Evolutionary conservation across 2,888 invertebrate species (phyloP), one percentile per base, ranked within the genome.

Genomic region (Aspidiotus rigidus): DNA sequence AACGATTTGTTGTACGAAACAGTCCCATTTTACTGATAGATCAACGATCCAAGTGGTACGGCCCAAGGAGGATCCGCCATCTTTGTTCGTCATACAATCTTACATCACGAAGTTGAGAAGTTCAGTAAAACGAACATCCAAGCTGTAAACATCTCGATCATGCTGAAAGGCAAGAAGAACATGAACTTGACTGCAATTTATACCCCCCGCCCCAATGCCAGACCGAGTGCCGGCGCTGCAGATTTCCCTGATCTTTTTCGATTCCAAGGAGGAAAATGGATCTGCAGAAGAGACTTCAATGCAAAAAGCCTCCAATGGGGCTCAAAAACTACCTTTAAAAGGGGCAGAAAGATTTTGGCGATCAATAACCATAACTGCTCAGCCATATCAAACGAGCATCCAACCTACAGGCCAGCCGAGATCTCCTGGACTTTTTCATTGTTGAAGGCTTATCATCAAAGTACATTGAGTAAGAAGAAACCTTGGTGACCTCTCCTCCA

Each of bases 321-420:
- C 3, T 42, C 61, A 6, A 53, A 41, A 10, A 49, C 53, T 11
- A 60, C n/a, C 7, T 60, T 54, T n/a, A 49, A 44, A 42, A 69
- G 62, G 54, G 62, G 62, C 6, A 59, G 8, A 56, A 7, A 11
- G 11, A 2, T 9, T 62, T 3, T 7, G 13, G 54, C 54, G 13
- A 69, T 69, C 2, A 49, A 39, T 54, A 40, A n/a, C 0, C 55
- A 54, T 2, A 41, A 39, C 39, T 55, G 9, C 8, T 42, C 39
- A 16, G 2, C 41, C 16, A 62, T 69, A 7, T 69, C 69, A 15
- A 39, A 39, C 15, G n/a, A 17, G 13, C 39, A 13, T 9, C 69
- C 62, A 0, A 61, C 69, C 9, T 62, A 69, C 17, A 55, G 69
- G 62, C 55, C 69, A 55, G 41, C 69, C 1, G 61, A 69, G 44